Base-by-base conservation (phyloP, 1,140 invertebrate species). In the Papilio polyxenes region DNA sequence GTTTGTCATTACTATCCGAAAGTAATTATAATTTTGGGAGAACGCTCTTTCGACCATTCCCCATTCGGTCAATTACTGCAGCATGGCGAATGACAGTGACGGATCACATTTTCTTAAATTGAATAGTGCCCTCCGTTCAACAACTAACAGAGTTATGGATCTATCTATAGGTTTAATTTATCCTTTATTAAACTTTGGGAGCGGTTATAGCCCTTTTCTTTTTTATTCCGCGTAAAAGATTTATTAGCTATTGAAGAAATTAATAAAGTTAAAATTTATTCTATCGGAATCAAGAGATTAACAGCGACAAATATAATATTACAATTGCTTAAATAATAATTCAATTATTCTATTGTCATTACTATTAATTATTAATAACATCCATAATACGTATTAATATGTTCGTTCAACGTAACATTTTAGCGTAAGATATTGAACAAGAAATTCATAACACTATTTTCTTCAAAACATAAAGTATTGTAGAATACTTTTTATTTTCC, bases 51-150 rank as follows among this genome's bases (percentile, higher is more conserved):
- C 31, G 65, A 13, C 23, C 65, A 37, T 72, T 40, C 13, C 23
- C 23, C 65, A 72, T 72, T 72, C 65, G 65, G 65, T 72, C 65
- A 72, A 72, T 72, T 72, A 72, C 65, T 72, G 65, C 65, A 72
- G 65, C 31, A 72, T 72, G 65, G 65, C 65, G 65, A 37, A 72
- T 72, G 65, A 72, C 65, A 72, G 65, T 72, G 65, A 72, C 65
- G 65, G 65, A 72, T 72, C 23, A 37, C 31, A 72, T 72, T 72
- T 72, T 72, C 65, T 72, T 72, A 37, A 72, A 37, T 72, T 72
- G 65, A 72, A 72, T 72, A 37, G 65, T 72, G 65, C 65, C 65
- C 65, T 72, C 37, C 65, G 23, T 72, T 72, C 65, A 72, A 15
- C 53, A 56, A 72, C 65, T 62, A 72, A 72, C 65, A 72, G 31